Percentiles rank a stretch among this genome's conserved stretches.
phyloP scores from a whole-genome alignment of 2,888 invertebrate genomes.

The Geotrupes spiniger region DNA sequence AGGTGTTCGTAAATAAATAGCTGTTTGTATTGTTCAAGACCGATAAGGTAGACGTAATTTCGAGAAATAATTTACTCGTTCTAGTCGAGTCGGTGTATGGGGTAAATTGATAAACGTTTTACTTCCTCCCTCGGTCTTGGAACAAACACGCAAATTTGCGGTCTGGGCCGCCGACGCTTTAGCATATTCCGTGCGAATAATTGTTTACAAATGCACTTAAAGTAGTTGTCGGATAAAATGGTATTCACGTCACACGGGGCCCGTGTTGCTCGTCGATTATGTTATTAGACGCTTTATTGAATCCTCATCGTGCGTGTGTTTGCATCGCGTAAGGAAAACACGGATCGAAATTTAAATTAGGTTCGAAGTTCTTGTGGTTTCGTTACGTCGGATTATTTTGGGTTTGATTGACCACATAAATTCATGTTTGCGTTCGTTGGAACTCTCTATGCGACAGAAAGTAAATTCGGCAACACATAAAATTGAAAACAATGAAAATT shows the following conservation, averaged over 20 bases:
- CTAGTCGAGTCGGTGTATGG: constrained; percentile 21
- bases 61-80: constrained; percentile 23
- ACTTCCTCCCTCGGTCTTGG: constrained; percentile 28
- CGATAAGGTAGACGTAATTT: constrained; percentile 13
- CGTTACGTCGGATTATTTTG: no score
- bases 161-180: constrained; percentile 37
- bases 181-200: constrained; percentile 40
- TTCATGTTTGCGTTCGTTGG: no score
- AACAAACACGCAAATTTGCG: constrained; percentile 40
- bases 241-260: constrained; percentile 25
- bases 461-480: no score
- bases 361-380: no score
- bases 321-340: no score
- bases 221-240: constrained; percentile 28
- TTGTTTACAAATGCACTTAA: constrained; percentile 36
- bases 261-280: constrained; percentile 25
- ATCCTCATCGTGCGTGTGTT: no score
- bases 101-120: constrained; percentile 40
- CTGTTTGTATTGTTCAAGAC: background rate
- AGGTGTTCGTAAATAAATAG: no score
- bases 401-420: no score
- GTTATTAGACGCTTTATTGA: constrained; percentile 21
- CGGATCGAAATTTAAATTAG: no score
- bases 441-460: no score
- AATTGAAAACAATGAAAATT: no score